Base-by-base conservation (phyloP, 2,113 vertebrate species). In the Gavialis gangeticus region DNA sequence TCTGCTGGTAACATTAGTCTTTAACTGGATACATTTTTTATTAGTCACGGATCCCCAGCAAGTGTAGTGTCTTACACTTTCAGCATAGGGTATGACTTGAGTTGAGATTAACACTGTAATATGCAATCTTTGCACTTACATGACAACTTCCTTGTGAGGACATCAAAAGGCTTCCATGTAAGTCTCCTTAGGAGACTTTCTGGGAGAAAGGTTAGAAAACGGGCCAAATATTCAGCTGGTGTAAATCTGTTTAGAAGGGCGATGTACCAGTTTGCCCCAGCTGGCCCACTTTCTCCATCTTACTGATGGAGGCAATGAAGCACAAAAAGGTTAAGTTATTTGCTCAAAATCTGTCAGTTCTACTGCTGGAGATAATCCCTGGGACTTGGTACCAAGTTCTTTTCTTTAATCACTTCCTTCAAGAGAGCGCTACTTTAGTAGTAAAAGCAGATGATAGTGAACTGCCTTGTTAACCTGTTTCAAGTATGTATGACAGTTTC, bases 401-500 rank as follows among this genome's bases (percentile, higher is more conserved):
- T 62, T 18, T 80, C 93, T 91, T 85, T 97, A 96, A 96, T 95
- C 87, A 91, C 79, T 87, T 94, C 96, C 95, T 93, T 96, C 92
- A 92, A 96, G 96, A 94, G 96, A 93, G 80, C 88, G 95, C 92
- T 94, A 92, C 83, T 96, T 92, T 88, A 84, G 96, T 1, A 71
- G 95, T 97, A 84, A 95, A 93, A 88, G 93, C 81, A 79, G 96
- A 95, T 91, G 96, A 95, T 96, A 91, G 94, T 92, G 95, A 96
- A 94, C 93, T 94, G 96, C 96, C 95, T 96, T 96, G 93, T 96
- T 97, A 97, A 96, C 96, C 94, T 96, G 94, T 95, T 96, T 97
- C 95, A 96, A 97, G 95, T 95, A 96, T 96, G 92, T 95, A 94
- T 93, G 94, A 93, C 46, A 96, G 93, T 94, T 96, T 97, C 94